Evolutionary conservation across 1,140 invertebrate genomes (phyloP), one percentile per base, ranked within the genome.

Genomic region (Papilio xuthus): DNA sequence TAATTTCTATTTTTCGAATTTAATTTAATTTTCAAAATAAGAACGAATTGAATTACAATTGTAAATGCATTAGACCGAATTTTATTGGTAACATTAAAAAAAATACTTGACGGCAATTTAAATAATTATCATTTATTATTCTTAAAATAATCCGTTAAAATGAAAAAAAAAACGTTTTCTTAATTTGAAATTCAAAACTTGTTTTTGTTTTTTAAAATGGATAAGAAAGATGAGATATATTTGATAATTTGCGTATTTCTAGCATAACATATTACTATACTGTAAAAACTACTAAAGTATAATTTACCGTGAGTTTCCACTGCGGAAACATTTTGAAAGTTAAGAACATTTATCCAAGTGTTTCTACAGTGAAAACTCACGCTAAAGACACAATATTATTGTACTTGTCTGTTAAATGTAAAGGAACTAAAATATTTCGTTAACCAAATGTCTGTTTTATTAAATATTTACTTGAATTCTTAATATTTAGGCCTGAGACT

Each of bases 1-100:
- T 47, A 0, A 47, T 47, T 47, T 47, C 15, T 18, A 47, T 47
- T 47, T 4, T 4, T 4, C 13, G 0, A 42, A 15, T 47, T 0
- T 15, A 47, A 47, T 47, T 47, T 47, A 4, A 47, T 15, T 15
- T 47, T 47, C 13, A 53, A 20, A 53, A 53, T 53, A n/a, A 20
- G 50, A 53, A 53, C 50, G 50, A n/a, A 18, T 53, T n/a, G 8
- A 53, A 53, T 53, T 53, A 15, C 4, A 37, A 37, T 47, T 47
- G 15, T 47, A 47, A 47, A 53, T 20, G 50, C 50, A n/a, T 53
- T 53, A 44, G 42, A 18, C 50, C 50, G n/a, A 53, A 20, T n/a
- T 37, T 37, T 37, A 53, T 20, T 74, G 63, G 41, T 69, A 74
- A 75, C 60, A 75, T 50, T 80, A 80, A 18, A 50, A 53, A 53